These are phyloP conservation scores for Sebastes variabilis DNA, from an alignment of 2,797 vertebrate genomes.

Conservation along the genomic window DNA sequence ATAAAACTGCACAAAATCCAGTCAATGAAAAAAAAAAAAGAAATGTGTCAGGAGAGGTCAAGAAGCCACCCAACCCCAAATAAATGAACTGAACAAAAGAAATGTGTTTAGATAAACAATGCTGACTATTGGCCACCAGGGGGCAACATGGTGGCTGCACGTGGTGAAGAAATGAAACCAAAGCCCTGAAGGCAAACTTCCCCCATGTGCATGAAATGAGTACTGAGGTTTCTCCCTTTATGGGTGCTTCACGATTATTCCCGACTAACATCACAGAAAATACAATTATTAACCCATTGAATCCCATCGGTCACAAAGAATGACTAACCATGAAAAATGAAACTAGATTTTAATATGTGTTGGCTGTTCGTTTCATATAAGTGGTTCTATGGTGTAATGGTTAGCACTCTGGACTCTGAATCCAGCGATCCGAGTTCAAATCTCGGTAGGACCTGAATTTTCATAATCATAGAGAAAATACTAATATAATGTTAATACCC, in stretches of 20 bases:
- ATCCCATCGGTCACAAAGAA: neutral
- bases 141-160: neutral
- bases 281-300: too few species aligned
- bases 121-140: neutral
- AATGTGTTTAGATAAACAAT: neutral
- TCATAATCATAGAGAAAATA: too few species aligned
- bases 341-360: fast-evolving
- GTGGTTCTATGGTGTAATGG: conserved; percentile 55
- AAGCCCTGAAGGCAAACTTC: too few species aligned
- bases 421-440: conserved; percentile 67
- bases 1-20: too few species aligned
- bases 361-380: fast-evolving
- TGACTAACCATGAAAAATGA: neutral
- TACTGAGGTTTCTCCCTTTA: neutral
- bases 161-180: neutral
- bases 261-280: neutral
- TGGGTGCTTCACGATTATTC: neutral
- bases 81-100: neutral
- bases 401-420: conserved; percentile 71
- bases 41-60: too few species aligned
- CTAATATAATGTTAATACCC: too few species aligned
- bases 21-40: too few species aligned
- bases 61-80: too few species aligned
- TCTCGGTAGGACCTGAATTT: conserved; percentile 44
- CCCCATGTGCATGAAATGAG: neutral